Base-by-base conservation (phyloP, 2,797 vertebrate genomes). In the Sylvia borin region DNA sequence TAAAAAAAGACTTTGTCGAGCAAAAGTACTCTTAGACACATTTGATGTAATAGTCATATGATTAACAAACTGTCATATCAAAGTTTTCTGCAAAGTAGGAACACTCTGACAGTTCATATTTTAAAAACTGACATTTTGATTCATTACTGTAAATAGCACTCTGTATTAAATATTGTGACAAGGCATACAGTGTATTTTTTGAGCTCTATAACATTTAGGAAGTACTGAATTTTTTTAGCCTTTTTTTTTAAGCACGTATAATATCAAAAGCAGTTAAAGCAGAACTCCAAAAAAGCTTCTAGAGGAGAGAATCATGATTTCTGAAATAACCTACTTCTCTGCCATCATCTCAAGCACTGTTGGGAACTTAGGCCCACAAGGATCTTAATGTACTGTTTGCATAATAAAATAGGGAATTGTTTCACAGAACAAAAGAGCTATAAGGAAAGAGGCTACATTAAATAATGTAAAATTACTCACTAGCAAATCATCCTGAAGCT, bases 91-190 rank as follows among this genome's bases (percentile, higher is more conserved):
- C 88, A 90, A 98, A 97, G 97, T 97, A 97, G 97, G 98, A 98
- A 97, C 97, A 97, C 96, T 97, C 80, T 97, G 98, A 98, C 98
- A 98, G 97, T 97, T 98, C 89, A 84, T 98, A 98, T 98, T 98
- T 98, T 98, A 98, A 97, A 98, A 97, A 95, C 97, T 98, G 98
- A 98, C 98, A 98, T 98, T 98, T 98, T 97, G 97, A 98, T 98
- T 98, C 98, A 98, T 97, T 97, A 98, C 98, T 97, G 97, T 98
- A 98, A 98, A 98, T 98, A 98, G 98, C 97, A 96, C 86, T 77
- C 97, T 79, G 92, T 95, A 95, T 97, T 98, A 97, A 98, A 98
- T 98, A 98, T 98, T 98, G 96, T 98, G 98, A 98, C 98, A 98
- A 97, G 97, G 84, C 97, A 96, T 94, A 96, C 87, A 97, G 97